These are phyloP conservation scores for Caenorhabditis elegans DNA, from an alignment of 1,140 invertebrate species.

Conservation along the genomic window DNA sequence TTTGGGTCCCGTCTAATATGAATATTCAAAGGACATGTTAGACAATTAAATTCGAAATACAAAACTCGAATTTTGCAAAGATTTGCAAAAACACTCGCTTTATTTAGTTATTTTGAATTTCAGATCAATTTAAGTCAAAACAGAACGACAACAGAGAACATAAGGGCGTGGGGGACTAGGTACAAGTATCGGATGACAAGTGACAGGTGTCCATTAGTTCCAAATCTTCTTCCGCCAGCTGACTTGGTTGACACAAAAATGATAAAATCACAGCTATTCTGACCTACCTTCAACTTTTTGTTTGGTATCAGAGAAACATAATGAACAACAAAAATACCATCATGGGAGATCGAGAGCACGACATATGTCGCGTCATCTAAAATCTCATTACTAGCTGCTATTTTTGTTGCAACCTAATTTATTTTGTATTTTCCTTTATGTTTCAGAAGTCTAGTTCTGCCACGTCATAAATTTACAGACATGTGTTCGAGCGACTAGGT, in stretches of 20 bases:
- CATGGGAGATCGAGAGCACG: no score
- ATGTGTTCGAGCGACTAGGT: no score
- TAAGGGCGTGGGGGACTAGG: slow-evolving; percentile 17
- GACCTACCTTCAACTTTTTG: background rate
- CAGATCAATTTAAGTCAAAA: slow-evolving; percentile 20
- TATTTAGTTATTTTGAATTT: background rate
- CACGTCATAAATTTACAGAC: no score
- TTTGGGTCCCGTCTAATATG: background rate
- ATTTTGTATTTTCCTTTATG: background rate
- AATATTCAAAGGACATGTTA: background rate
- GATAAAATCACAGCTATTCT: no score
- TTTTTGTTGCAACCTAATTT: background rate
- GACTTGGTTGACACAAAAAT: background rate
- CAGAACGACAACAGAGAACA: slow-evolving; percentile 18
- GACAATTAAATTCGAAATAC: background rate
- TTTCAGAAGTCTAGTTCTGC: background rate
- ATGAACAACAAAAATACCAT: no score
- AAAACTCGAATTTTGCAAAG: background rate
- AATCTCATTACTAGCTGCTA: background rate
- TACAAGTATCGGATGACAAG: slow-evolving; percentile 15
- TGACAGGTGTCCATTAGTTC: background rate
- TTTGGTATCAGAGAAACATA: no score
- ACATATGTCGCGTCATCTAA: background rate
- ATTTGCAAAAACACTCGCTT: background rate
- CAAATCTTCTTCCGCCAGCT: background rate